These are phyloP conservation scores for Heliconius congener DNA, from an alignment of 1,140 invertebrate species.

Conservation along the genomic window DNA sequence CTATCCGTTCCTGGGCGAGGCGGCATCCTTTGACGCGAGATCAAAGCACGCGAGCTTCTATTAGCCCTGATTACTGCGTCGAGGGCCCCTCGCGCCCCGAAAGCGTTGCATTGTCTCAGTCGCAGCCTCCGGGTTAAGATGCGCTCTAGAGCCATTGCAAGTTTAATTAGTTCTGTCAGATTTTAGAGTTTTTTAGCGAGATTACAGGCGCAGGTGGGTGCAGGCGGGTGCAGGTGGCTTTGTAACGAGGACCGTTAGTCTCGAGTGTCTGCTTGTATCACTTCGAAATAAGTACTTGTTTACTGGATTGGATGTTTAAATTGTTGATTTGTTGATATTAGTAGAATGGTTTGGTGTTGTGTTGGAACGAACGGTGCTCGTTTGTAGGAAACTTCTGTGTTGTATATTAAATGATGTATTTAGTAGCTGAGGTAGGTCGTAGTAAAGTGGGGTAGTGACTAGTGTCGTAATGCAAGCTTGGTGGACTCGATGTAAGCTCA, in stretches of 20 bases:
- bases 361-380: not conserved
- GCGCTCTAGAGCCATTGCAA: slow-evolving; percentile 63
- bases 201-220: slow-evolving; percentile 25
- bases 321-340: not conserved
- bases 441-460: too few species aligned
- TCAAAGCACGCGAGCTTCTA: slow-evolving; percentile 78
- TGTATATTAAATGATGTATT: too few species aligned
- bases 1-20: slow-evolving; percentile 40
- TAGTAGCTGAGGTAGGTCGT: too few species aligned
- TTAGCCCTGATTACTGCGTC: slow-evolving; percentile 77
- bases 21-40: slow-evolving; percentile 71
- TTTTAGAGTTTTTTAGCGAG: slow-evolving; percentile 41
- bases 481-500: too few species aligned
- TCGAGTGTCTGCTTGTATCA: slow-evolving; percentile 19
- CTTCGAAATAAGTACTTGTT: not conserved
- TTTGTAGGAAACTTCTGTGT: too few species aligned
- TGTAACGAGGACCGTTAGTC: slow-evolving; percentile 34
- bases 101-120: slow-evolving; percentile 53
- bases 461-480: too few species aligned
- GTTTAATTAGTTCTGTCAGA: slow-evolving; percentile 67
- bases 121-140: slow-evolving; percentile 64
- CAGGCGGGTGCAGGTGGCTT: slow-evolving; percentile 5
- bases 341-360: not conserved
- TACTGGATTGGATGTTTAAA: not conserved
- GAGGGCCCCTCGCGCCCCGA: slow-evolving; percentile 46